phyloP scores from a whole-genome alignment of 2,113 vertebrate species.

The Eptesicus fuscus region DNA sequence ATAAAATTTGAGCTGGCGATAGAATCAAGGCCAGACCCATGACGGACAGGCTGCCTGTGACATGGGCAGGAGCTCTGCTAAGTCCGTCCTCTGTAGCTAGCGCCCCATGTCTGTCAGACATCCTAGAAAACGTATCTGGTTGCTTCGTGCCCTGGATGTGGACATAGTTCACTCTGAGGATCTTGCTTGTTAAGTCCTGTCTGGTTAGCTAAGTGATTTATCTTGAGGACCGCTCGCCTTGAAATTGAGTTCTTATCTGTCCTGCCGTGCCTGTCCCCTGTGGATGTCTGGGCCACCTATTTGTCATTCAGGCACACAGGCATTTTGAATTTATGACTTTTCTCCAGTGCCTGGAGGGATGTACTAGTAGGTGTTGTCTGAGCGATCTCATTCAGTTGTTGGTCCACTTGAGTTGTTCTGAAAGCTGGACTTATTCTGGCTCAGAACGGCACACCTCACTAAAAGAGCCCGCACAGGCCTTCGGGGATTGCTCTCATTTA shows the following conservation, averaged over 20 bases:
- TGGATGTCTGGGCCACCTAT: neutral
- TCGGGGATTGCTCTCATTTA: neutral
- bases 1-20: slow-evolving; percentile 42
- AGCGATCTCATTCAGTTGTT: neutral
- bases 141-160: accelerated
- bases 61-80: neutral
- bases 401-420: neutral
- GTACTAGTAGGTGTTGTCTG: neutral
- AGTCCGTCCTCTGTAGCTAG: neutral
- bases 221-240: neutral
- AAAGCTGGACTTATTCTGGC: neutral
- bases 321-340: neutral
- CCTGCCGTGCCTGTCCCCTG: neutral
- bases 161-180: neutral
- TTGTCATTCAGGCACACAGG: neutral
- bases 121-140: slow-evolving; percentile 24
- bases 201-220: slow-evolving; percentile 48
- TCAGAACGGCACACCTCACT: neutral
- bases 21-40: neutral
- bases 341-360: neutral
- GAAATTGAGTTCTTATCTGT: neutral
- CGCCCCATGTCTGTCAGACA: neutral
- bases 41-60: slow-evolving; percentile 3
- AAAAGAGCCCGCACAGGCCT: neutral
- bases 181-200: neutral